A percentile compares a stretch with the other conserved stretches of the same genome.
Evolutionary conservation across 1,140 invertebrate species (phyloP).

Genomic region (Aphaenogaster rudis): DNA sequence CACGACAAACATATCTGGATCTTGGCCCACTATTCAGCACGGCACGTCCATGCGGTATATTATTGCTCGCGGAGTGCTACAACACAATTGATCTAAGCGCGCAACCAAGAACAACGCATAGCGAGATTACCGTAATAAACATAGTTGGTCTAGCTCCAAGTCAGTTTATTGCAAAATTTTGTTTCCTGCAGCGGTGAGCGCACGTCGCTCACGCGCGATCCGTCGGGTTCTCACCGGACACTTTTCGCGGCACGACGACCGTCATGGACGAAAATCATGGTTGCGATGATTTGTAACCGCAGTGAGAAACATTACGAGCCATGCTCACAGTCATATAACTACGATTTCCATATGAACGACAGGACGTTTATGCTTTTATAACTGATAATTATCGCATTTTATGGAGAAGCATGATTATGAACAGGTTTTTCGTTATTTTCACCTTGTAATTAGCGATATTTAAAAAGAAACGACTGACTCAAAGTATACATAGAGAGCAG

Average conservation of each 20-base stretch:
- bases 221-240: constrained; percentile 32
- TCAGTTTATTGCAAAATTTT: constrained; percentile 68
- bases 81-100: constrained; percentile 72
- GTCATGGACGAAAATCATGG: constrained; percentile 51
- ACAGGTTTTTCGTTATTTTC: constrained; percentile 5
- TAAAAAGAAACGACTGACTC: not conserved
- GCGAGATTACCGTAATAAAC: constrained; percentile 73
- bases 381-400: constrained; percentile 55
- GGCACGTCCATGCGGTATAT: constrained; percentile 65
- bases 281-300: constrained; percentile 52
- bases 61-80: constrained; percentile 53
- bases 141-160: constrained; percentile 73
- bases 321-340: constrained; percentile 27
- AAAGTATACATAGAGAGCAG: not conserved
- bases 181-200: constrained; percentile 35
- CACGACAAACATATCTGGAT: constrained; percentile 67
- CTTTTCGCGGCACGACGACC: constrained; percentile 43
- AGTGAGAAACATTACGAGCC: constrained; percentile 26
- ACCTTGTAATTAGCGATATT: constrained; percentile 13
- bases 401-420: not conserved
- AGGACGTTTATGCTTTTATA: constrained; percentile 39
- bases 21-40: constrained; percentile 67
- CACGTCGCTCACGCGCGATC: not conserved
- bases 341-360: constrained; percentile 11
- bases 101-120: constrained; percentile 65